A percentile compares a stretch with the other conserved stretches of the same genome.
phyloP scores from a whole-genome alignment of 1,140 invertebrate species.

The Oryctes rhinoceros region DNA sequence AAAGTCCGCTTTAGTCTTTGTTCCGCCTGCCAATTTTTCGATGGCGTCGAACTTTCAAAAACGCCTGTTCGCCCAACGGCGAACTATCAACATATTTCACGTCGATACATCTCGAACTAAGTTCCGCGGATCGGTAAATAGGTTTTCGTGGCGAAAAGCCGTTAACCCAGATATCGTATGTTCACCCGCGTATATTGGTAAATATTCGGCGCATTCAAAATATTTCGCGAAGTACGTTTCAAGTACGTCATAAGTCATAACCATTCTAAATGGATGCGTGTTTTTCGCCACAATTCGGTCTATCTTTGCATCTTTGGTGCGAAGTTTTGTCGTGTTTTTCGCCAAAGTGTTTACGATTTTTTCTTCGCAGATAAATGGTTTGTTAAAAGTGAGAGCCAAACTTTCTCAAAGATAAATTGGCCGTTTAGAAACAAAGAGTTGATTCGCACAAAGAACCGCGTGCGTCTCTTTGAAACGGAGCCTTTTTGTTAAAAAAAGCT shows the following conservation, averaged over 20 bases:
- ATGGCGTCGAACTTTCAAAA: conserved; percentile 30
- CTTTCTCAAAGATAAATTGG: no score
- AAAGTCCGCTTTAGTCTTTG: conserved; percentile 26
- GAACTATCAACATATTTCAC: not conserved
- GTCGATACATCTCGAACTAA: not conserved
- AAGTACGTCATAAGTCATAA: not conserved
- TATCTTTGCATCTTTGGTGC: not conserved
- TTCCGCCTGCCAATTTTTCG: conserved; percentile 11
- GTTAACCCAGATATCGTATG: conserved; percentile 14
- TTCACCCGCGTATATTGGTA: not conserved
- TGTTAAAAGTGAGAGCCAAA: no score
- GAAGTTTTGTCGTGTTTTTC: not conserved
- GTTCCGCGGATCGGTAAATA: not conserved
- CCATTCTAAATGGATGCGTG: not conserved
- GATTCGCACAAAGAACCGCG: no score
- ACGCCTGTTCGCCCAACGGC: not conserved
- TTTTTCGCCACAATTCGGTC: not conserved
- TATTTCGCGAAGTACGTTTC: not conserved
- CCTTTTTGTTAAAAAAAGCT: no score
- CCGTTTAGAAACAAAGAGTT: no score
- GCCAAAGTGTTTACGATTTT: no score
- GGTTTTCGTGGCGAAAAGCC: not conserved
- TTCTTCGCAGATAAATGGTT: no score
- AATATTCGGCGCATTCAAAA: conserved; percentile 9
- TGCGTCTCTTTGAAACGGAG: no score